Evolutionary conservation across 2,797 vertebrate species (phyloP).

Genomic region (Crossoptilon crossoptilon): DNA sequence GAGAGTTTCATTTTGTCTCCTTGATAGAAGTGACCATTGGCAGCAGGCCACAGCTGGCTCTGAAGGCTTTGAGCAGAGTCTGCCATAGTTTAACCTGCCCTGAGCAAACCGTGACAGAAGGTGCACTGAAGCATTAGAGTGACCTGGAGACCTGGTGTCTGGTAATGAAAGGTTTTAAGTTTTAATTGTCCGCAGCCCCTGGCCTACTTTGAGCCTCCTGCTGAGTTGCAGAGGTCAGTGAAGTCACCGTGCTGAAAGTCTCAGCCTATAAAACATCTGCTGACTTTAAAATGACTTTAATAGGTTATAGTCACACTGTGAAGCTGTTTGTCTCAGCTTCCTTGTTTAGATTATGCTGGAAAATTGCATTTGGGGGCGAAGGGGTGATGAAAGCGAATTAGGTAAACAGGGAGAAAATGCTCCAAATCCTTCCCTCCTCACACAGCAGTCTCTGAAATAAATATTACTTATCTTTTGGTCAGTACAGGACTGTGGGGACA

Average conservation of each 20-base stretch:
- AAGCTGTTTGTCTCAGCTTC: slow-evolving; percentile 27
- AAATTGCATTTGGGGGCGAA: background rate
- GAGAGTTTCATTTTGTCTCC: background rate
- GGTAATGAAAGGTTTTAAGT: slow-evolving; percentile 46
- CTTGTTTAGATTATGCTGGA: background rate
- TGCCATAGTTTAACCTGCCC: slow-evolving; percentile 2
- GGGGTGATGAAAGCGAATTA: background rate
- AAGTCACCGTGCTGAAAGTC: slow-evolving; percentile 18
- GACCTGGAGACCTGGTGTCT: slow-evolving; percentile 15
- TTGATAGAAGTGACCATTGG: background rate
- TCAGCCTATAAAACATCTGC: slow-evolving; percentile 69
- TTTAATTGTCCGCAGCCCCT: slow-evolving; percentile 46
- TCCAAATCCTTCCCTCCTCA: slow-evolving; percentile 1
- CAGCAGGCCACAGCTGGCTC: background rate
- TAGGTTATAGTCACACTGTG: slow-evolving; percentile 37
- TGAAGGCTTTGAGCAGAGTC: background rate
- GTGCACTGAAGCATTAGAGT: background rate
- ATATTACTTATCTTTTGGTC: background rate
- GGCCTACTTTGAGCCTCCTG: slow-evolving; percentile 48
- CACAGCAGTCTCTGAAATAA: background rate
- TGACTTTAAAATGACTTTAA: slow-evolving; percentile 56
- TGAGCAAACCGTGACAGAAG: slow-evolving; percentile 33
- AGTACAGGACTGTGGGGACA: background rate
- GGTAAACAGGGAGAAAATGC: background rate
- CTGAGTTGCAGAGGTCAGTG: slow-evolving; percentile 32